Evolutionary conservation across 2,797 vertebrate genomes (phyloP), one percentile per base, ranked within the genome.

Genomic region (Smutsia temminckii): DNA sequence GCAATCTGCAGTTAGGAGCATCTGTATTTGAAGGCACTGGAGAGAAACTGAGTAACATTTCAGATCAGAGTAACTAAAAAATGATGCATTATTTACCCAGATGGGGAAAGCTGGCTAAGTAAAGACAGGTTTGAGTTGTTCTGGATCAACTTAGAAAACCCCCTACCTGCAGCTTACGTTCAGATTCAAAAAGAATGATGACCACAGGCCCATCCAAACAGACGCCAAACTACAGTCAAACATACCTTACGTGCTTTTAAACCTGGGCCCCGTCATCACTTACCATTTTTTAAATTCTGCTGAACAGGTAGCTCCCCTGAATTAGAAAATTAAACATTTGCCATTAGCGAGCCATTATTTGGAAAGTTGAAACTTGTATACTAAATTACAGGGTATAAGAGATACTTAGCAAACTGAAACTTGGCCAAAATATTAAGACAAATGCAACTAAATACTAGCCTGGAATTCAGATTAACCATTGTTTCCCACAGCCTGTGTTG

Each of bases 261-360:
- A 96, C 94, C 89, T 94, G 92, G 84, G 96, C 96, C 96, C 81
- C 87, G 93, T 96, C 97, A 96, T 95, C 95, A 80, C 94, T 94
- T 80, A 79, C 25, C 91, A 95, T 95, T 96, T 91, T 66, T 8
- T 63, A 91, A 97, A 97, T 97, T 95, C 95, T 97, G 96, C 96
- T 97, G 96, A 97, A 97, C 75, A 91, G 95, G 97, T 87, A 96
- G 96, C 94, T 96, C 86, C 90, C 86, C 91, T 83, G 83, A 96
- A 93, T 95, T 74, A 92, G 85, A 97, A 96, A 94, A 95, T 95
- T 96, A 95, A 97, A 96, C 95, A 96, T 89, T 95, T 97, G 93
- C 90, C 93, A 96, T 96, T 87, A 97, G 91, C 61, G 91, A 96
- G 90, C 95, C 90, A 96, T 97, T 97, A 97, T 96, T 96, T 95